phyloP scores from a whole-genome alignment of 2,113 vertebrate species.

The Lagopus leucura region DNA sequence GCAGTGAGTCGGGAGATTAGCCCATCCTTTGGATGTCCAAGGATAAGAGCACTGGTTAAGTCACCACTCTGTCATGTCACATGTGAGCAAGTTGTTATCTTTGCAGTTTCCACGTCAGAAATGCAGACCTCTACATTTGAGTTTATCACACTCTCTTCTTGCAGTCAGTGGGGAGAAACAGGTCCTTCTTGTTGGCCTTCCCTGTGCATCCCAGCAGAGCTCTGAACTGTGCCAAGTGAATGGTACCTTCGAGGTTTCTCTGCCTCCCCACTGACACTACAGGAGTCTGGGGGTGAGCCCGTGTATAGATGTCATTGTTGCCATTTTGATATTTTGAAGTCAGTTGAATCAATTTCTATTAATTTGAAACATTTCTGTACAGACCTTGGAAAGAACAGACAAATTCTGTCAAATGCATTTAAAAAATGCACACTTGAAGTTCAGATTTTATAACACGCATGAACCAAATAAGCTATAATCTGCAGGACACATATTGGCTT shows the following conservation, averaged over 20 bases:
- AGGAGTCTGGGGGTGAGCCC: not conserved
- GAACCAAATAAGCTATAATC: not conserved
- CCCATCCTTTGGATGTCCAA: not conserved
- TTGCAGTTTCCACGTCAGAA: not conserved
- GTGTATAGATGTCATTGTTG: not conserved
- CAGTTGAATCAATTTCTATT: not conserved
- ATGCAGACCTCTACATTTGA: not conserved
- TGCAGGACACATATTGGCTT: not conserved
- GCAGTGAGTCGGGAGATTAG: not conserved
- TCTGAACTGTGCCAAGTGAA: not conserved
- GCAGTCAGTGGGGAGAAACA: accelerated
- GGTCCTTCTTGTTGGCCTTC: accelerated
- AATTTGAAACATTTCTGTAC: not conserved
- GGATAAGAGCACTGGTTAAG: not conserved
- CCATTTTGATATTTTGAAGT: not conserved
- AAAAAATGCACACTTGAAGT: conserved; percentile 5
- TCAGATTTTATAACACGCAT: not conserved
- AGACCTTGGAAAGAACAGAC: not conserved
- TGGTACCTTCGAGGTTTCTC: not conserved
- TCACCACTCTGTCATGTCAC: not conserved
- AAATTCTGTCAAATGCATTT: not conserved
- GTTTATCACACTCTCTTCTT: not conserved
- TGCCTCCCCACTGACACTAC: not conserved
- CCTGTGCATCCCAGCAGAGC: not conserved
- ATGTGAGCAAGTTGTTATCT: not conserved